Percentiles rank a stretch among this genome's conserved stretches.
These are phyloP conservation scores for Gallinago undulata DNA, from an alignment of 2,113 vertebrate species.

Conservation along the genomic window DNA sequence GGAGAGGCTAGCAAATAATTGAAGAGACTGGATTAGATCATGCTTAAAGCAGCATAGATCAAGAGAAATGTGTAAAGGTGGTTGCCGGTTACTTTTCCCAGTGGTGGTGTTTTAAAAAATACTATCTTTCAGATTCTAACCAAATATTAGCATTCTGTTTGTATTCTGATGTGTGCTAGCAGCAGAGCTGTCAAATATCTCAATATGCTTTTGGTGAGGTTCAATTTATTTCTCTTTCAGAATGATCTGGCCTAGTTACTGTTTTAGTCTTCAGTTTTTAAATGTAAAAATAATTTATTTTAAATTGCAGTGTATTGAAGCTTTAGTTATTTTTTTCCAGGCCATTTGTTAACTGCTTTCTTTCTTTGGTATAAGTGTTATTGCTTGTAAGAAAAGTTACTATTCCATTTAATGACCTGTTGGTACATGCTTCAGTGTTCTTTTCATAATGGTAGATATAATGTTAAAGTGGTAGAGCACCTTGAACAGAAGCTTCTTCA, in stretches of 20 bases:
- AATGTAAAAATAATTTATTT: conserved; percentile 59
- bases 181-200: conserved; percentile 28
- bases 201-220: background rate
- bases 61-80: background rate
- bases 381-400: conserved; percentile 34
- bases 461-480: conserved; percentile 45
- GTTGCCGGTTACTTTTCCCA: conserved; percentile 8
- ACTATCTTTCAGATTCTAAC: conserved; percentile 10
- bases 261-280: conserved; percentile 4
- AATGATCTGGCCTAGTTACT: conserved; percentile 13
- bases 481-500: conserved; percentile 50
- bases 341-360: conserved; percentile 43
- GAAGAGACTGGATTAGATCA: background rate
- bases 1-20: background rate
- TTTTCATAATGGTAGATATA: conserved; percentile 25
- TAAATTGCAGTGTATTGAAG: conserved; percentile 2
- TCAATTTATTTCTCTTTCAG: conserved; percentile 2
- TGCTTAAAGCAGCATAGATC: background rate
- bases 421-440: conserved; percentile 52
- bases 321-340: conserved; percentile 33
- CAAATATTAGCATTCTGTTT: conserved; percentile 17
- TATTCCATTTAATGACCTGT: conserved; percentile 58
- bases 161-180: background rate
- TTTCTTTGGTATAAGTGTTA: conserved; percentile 36
- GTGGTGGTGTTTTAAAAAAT: background rate